Conservation (phyloP, 1,140 invertebrate genomes). For the Wasmannia auropunctata region DNA sequence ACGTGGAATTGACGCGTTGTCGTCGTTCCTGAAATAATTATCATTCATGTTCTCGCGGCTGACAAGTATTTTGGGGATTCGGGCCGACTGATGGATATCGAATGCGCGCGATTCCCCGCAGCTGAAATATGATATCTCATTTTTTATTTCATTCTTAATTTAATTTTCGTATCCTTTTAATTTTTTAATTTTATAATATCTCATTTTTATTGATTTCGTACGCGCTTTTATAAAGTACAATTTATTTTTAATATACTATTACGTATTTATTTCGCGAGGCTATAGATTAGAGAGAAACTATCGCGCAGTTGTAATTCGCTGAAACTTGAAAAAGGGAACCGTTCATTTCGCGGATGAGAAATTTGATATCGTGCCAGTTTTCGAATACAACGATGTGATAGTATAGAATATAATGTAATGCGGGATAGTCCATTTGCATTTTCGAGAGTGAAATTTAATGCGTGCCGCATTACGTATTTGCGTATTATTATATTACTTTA, state of each 20-base stretch:
- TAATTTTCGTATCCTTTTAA: too few species aligned
- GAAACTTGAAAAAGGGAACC: neutral
- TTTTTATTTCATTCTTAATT: too few species aligned
- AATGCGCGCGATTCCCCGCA: neutral
- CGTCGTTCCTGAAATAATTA: neutral
- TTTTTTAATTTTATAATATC: too few species aligned
- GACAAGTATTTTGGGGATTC: neutral
- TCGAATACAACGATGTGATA: neutral
- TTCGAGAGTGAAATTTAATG: constrained; percentile 17
- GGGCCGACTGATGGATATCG: too few species aligned
- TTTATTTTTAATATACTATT: neutral
- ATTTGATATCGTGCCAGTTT: neutral
- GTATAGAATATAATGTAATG: neutral
- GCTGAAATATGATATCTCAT: too few species aligned
- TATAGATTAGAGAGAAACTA: neutral
- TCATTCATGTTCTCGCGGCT: neutral
- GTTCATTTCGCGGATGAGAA: neutral
- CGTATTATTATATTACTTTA: constrained; percentile 20
- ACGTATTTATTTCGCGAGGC: neutral
- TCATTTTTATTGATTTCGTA: too few species aligned
- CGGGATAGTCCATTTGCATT: constrained; percentile 2
- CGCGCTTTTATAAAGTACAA: too few species aligned
- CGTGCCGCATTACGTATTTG: neutral
- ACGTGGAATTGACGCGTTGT: constrained; percentile 11
- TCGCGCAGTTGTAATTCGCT: neutral